phyloP scores from a whole-genome alignment of 2,797 vertebrate species.

The Chromis chromis region DNA sequence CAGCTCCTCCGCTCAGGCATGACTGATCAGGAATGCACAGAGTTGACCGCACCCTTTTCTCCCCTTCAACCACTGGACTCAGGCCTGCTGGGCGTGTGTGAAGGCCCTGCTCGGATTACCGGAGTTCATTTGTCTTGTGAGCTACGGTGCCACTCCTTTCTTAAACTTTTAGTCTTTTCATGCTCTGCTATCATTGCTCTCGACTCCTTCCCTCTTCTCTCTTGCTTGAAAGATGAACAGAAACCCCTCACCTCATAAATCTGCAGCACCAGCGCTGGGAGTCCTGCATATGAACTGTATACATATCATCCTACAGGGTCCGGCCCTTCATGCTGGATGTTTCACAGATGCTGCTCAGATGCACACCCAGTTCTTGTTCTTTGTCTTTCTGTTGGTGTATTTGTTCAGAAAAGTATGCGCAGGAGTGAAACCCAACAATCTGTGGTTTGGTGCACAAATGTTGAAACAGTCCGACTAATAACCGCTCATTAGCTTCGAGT shows the following conservation, averaged over 20 bases:
- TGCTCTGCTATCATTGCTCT: constrained; percentile 8
- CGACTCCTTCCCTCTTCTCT: background rate
- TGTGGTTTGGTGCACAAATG: constrained; percentile 13
- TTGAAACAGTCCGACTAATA: constrained; percentile 21
- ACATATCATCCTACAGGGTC: background rate
- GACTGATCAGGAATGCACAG: constrained; percentile 81
- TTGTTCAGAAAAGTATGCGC: constrained; percentile 7
- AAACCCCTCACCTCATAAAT: constrained; percentile 46
- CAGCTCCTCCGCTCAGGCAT: constrained; percentile 67
- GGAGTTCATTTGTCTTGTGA: constrained; percentile 67
- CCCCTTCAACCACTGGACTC: constrained; percentile 69
- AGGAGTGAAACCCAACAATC: constrained; percentile 16
- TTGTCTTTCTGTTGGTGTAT: constrained; percentile 34
- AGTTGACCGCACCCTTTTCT: constrained; percentile 74
- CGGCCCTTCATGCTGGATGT: constrained; percentile 22
- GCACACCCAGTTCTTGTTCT: constrained; percentile 21
- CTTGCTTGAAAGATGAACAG: constrained; percentile 1
- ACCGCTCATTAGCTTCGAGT: constrained; percentile 41
- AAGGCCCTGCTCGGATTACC: constrained; percentile 74
- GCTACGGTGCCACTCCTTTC: constrained; percentile 68
- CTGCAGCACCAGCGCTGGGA: too few relatives aligned
- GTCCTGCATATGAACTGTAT: background rate
- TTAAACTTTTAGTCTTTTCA: constrained; percentile 61
- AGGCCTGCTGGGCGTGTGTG: constrained; percentile 62
- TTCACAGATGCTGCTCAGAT: constrained; percentile 55